Evolutionary conservation across 30 jellyfish, hydroid and myxozoan species (phyloP).

Genomic region (Chrysaora quinquecirrha): DNA sequence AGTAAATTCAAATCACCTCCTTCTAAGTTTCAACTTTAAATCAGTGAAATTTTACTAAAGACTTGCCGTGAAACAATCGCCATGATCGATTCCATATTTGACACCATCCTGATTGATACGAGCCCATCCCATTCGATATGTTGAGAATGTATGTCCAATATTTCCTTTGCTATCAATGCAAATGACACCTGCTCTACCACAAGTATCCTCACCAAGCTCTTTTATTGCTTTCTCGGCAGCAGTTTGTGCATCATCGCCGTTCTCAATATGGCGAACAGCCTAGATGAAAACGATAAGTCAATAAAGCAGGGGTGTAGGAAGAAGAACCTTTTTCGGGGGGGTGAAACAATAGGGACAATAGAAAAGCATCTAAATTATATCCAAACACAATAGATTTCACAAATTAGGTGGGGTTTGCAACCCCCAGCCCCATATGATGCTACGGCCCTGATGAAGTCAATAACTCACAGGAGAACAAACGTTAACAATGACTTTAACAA

Average conservation of each 20-base stretch:
- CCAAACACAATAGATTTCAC: no score
- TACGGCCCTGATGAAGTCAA: no score
- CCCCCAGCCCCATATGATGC: no score
- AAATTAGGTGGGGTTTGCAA: no score
- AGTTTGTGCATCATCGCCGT: constrained; percentile 73
- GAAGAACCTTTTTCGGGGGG: no score
- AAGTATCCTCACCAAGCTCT: constrained; percentile 55
- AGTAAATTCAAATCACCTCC: not conserved
- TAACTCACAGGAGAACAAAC: no score
- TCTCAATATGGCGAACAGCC: constrained; percentile 80
- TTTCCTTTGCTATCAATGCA: constrained; percentile 79
- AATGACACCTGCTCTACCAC: constrained; percentile 92
- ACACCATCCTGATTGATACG: constrained; percentile 36
- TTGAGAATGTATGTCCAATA: constrained; percentile 75
- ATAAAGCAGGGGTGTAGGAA: no score
- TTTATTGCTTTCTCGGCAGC: constrained; percentile 89
- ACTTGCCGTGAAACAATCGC: constrained; percentile 31
- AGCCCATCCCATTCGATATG: constrained; percentile 97
- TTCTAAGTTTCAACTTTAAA: constrained; percentile 15
- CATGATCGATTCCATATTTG: constrained; percentile 71
- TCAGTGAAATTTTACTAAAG: not conserved
- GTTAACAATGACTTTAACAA: no score
- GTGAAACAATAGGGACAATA: no score
- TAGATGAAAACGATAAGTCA: constrained; percentile 28
- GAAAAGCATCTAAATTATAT: no score